phyloP scores from a whole-genome alignment of 2,797 vertebrate species.

The Amblyraja radiata region DNA sequence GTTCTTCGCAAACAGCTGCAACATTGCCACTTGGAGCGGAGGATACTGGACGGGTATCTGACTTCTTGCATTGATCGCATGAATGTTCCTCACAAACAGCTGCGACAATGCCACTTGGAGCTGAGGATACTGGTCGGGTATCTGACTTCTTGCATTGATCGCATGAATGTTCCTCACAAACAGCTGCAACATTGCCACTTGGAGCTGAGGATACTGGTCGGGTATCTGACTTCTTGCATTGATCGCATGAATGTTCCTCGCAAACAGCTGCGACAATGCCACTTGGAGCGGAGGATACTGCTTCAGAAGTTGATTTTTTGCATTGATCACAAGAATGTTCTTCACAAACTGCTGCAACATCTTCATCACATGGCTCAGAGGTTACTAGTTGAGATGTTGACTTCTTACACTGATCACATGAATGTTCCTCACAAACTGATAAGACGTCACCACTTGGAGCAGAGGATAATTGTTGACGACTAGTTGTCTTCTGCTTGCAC shows the following conservation, averaged over 20 bases:
- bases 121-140: background rate
- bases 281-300: background rate
- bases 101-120: background rate
- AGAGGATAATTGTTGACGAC: background rate
- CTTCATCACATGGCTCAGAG: background rate
- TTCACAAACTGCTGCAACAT: background rate
- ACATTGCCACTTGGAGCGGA: too few species aligned
- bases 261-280: background rate
- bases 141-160: too few species aligned
- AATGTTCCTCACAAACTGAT: background rate
- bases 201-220: background rate
- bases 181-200: background rate
- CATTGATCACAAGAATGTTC: constrained; percentile 21
- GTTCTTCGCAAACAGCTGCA: too few species aligned
- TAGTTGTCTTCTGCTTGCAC: background rate
- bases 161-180: background rate
- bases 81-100: background rate
- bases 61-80: constrained; percentile 18
- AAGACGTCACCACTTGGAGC: background rate
- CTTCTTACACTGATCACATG: constrained; percentile 6
- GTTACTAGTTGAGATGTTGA: background rate
- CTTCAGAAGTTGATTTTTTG: background rate
- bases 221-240: too few species aligned
- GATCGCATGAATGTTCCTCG: background rate
- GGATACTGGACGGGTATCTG: too few species aligned